Evolutionary conservation across 2,113 vertebrate species (phyloP).

Genomic region (Actenoides hombroni): DNA sequence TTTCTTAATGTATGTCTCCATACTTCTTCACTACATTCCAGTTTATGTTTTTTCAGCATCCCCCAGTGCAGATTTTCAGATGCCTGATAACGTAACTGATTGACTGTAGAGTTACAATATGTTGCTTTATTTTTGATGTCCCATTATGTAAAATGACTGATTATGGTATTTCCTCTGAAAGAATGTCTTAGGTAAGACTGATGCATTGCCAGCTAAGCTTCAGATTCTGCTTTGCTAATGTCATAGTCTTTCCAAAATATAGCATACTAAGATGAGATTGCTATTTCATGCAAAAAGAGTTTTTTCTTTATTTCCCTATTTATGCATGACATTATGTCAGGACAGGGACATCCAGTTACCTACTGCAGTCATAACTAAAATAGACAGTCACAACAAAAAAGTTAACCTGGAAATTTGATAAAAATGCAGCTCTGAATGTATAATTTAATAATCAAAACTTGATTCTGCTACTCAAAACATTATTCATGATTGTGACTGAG

Average conservation of each 20-base stretch:
- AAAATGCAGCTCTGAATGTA: background rate
- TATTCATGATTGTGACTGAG: background rate
- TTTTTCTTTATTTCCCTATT: background rate
- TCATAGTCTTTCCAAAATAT: background rate
- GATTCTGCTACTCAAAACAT: constrained; percentile 15
- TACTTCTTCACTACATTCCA: background rate
- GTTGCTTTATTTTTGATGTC: background rate
- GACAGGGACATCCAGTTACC: background rate
- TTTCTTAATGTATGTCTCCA: background rate
- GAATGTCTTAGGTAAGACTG: background rate
- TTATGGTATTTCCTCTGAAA: background rate
- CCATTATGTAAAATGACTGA: background rate
- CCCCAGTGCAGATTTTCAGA: background rate
- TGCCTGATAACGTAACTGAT: background rate
- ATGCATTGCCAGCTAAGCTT: background rate
- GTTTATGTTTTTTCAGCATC: background rate
- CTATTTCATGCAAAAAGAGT: background rate
- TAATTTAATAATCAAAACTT: constrained; percentile 13
- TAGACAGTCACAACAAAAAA: background rate
- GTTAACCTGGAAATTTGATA: constrained; percentile 2
- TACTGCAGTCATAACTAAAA: constrained; percentile 27
- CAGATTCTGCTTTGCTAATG: background rate
- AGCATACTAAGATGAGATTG: background rate
- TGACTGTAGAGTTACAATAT: background rate
- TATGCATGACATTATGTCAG: background rate